Evolutionary conservation across 2,888 invertebrate genomes (phyloP).

Genomic region (Spatulosminthurus flaviceps): DNA sequence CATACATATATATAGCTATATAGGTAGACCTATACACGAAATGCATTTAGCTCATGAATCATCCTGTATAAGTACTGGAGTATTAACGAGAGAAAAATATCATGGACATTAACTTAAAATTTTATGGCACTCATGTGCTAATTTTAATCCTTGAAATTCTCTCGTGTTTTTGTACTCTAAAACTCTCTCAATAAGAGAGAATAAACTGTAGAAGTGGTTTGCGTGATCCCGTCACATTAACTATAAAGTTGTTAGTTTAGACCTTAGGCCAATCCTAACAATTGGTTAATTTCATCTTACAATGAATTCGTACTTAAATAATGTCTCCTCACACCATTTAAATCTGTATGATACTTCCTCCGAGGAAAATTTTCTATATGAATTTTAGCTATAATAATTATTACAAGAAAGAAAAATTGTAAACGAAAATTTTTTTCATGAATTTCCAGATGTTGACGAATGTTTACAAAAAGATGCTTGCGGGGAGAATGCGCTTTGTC

Average conservation of each 20-base stretch:
- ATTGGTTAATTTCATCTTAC: background rate
- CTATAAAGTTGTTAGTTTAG: background rate
- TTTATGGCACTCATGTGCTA: background rate
- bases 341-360: background rate
- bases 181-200: too few species aligned
- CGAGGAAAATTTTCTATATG: background rate
- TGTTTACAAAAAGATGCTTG: conserved; percentile 83
- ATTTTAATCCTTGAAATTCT: conserved; percentile 16
- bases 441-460: conserved; percentile 82
- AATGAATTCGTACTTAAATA: too few species aligned
- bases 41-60: too few species aligned
- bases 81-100: background rate
- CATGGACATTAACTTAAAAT: background rate
- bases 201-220: too few species aligned
- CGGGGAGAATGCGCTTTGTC: conserved; percentile 81
- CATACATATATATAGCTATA: background rate
- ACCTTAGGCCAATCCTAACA: conserved; percentile 7
- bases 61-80: too few species aligned
- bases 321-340: background rate
- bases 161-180: background rate
- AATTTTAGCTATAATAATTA: background rate
- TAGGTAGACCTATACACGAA: too few species aligned
- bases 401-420: background rate
- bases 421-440: too few species aligned
- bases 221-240: conserved; percentile 7